phyloP scores from a whole-genome alignment of 1,140 invertebrate genomes.

The Diploscapter pachys region DNA sequence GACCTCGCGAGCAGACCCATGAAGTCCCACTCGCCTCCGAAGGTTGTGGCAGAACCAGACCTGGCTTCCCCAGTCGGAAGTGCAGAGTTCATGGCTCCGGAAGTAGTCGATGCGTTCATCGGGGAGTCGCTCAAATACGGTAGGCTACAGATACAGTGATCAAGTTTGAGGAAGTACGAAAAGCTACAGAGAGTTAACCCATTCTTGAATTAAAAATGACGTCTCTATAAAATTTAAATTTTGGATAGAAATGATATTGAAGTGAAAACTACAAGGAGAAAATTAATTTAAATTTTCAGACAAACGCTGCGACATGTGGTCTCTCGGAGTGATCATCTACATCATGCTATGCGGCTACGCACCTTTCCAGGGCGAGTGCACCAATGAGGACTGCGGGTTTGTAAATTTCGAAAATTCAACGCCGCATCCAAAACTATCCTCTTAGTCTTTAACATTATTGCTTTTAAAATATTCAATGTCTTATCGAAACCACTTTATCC shows the following conservation, averaged over 20 bases:
- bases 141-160: conserved; percentile 60
- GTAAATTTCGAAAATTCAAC: background rate
- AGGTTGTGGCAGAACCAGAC: conserved; percentile 39
- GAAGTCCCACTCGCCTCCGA: background rate
- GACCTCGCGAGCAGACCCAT: conserved; percentile 76
- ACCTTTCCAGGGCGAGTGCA: conserved; percentile 80
- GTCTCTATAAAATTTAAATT: too few relatives aligned
- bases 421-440: too few relatives aligned
- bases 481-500: too few relatives aligned
- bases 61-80: conserved; percentile 73
- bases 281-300: too few relatives aligned
- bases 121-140: conserved; percentile 80
- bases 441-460: too few relatives aligned
- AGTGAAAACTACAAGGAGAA: too few relatives aligned
- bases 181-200: too few relatives aligned
- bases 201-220: too few relatives aligned
- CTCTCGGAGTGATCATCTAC: conserved; percentile 91
- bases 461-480: too few relatives aligned
- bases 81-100: conserved; percentile 97
- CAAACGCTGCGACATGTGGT: conserved; percentile 84
- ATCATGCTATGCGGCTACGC: conserved; percentile 95
- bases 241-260: too few relatives aligned
- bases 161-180: background rate
- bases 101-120: conserved; percentile 93
- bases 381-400: conserved; percentile 29